phyloP scores from a whole-genome alignment of 2,113 vertebrate species.

The Gnathonemus echidnorhynchus region DNA sequence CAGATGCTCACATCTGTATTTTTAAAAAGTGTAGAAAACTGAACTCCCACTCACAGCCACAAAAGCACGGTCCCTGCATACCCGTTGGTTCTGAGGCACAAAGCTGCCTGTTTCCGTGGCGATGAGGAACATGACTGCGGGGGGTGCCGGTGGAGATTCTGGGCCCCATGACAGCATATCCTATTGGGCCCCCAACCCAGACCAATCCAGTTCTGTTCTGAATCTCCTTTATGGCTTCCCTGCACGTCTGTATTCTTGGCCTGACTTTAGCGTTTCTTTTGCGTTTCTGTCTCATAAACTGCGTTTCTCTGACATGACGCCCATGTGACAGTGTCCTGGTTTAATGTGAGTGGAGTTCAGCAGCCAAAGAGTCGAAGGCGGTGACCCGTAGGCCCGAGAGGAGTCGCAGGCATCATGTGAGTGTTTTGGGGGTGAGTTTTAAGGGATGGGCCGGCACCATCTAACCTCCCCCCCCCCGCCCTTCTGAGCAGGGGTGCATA shows the following conservation, averaged over 20 bases:
- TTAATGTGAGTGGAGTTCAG: neutral
- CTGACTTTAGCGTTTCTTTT: neutral
- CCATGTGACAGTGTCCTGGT: neutral
- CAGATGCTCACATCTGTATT: neutral
- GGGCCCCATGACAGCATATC: neutral
- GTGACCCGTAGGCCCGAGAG: neutral
- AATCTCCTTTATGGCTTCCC: neutral
- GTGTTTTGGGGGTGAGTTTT: slow-evolving; percentile 3
- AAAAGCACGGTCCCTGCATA: neutral
- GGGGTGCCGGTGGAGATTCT: neutral
- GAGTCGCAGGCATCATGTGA: slow-evolving; percentile 19
- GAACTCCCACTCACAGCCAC: neutral
- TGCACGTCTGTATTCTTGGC: neutral
- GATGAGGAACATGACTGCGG: neutral
- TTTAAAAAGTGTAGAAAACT: neutral
- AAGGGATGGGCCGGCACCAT: neutral
- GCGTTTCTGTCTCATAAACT: neutral
- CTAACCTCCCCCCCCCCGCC: neutral
- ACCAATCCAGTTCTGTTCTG: neutral
- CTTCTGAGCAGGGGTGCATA: neutral
- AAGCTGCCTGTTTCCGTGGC: neutral
- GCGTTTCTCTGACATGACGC: neutral
- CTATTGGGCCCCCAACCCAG: neutral
- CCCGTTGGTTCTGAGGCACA: neutral
- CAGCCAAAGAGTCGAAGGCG: neutral